Conservation (phyloP, 37 sponge, comb jelly and placozoan species). For the Geodia barretti region DNA sequence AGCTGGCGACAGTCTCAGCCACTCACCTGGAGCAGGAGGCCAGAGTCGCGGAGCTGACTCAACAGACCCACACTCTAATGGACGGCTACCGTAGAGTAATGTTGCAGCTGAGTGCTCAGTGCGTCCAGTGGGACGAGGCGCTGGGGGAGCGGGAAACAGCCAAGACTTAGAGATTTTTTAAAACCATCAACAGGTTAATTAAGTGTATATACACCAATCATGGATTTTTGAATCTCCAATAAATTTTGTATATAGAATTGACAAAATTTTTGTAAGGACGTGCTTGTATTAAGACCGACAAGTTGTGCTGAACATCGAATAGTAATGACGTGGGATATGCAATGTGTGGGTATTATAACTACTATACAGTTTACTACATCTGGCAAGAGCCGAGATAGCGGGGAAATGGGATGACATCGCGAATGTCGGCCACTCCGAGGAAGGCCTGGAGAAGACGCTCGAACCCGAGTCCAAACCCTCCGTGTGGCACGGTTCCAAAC, state of each 20-base stretch:
- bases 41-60: slow-evolving; percentile 13
- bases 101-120: slow-evolving; percentile 52
- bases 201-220: background rate
- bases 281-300: too few relatives aligned
- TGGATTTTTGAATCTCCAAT: background rate
- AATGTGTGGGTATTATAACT: background rate
- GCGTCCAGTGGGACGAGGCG: slow-evolving; percentile 49
- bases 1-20: slow-evolving; percentile 16
- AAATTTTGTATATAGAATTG: background rate
- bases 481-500: slow-evolving; percentile 91
- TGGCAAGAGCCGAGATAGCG: slow-evolving; percentile 79
- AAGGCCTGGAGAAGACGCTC: slow-evolving; percentile 81
- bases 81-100: slow-evolving; percentile 37
- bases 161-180: background rate
- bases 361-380: slow-evolving; percentile 7
- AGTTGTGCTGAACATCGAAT: too few relatives aligned
- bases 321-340: too few relatives aligned
- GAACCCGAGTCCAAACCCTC: slow-evolving; percentile 96
- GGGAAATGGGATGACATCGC: slow-evolving; percentile 91
- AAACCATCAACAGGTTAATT: background rate
- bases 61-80: slow-evolving; percentile 20
- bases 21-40: slow-evolving; percentile 46
- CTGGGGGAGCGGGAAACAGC: slow-evolving; percentile 7
- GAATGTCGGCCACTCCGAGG: slow-evolving; percentile 71
- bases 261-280: background rate